Base-by-base conservation (phyloP, 2,888 invertebrate species). In the Chrysopilus asiliformis region DNA sequence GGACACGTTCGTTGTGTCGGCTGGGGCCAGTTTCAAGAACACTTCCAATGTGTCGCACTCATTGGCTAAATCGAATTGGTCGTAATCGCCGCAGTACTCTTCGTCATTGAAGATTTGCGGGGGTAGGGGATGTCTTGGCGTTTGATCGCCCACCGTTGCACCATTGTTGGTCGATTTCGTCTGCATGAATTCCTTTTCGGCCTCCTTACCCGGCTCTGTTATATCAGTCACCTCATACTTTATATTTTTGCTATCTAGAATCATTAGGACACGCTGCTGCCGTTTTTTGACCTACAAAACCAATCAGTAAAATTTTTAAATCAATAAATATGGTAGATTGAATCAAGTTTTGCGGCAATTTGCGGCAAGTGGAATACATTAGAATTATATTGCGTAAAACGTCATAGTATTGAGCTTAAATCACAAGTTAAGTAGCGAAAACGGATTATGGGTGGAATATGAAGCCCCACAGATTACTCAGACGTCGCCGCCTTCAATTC, bases 61-160 rank as follows among this genome's bases (percentile, higher is more conserved):
- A 65, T 90, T 85, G 14, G 90, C 81, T 65, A 85, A 66, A 62
- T 89, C 87, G 65, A 94, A 91, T 53, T 77, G 81, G 58, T 91
- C 89, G 64, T 90, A 94, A 62, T 93, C 91, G 59, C 95, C 95
- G 57, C 91, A 89, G 38, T 60, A 62, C 46, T 81, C 79, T 9
- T 83, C 82, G 43, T 86, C 91, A 57, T 87, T 86, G 63, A 94
- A 95, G 49, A 97, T 71, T 65, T 97, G 97, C 39, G 95, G 95
- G 29, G 94, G 91, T 53, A 90, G 65, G 34, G 89, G 77, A 50
- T 84, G 79, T 57, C 80, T 74, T 30, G 80, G 78, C 52, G 74
- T 75, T 22, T 74, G 72, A 55, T 79, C 79, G 55, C 78, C 72
- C 26, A 78, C 75, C 31, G 82, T 83, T 41, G 71, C 79, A 35